Percentiles rank a stretch among this genome's conserved stretches.
phyloP scores from a whole-genome alignment of 2,797 vertebrate species.

The Masticophis lateralis region DNA sequence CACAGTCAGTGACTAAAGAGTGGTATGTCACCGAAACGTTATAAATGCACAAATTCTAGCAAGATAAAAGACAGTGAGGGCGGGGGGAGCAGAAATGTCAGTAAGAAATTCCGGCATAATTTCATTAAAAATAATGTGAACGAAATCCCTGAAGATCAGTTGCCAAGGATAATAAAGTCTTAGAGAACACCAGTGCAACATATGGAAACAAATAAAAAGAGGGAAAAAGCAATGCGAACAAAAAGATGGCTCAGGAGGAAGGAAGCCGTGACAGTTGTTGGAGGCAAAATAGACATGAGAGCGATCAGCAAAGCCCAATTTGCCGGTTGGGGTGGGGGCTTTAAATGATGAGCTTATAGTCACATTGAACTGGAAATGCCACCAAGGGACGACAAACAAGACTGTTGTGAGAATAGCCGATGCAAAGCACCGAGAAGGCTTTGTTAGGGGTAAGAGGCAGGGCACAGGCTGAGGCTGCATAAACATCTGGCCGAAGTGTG shows the following conservation, averaged over 20 bases:
- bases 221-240: not conserved
- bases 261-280: not conserved
- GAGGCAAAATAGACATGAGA: not conserved
- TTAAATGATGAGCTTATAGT: not conserved
- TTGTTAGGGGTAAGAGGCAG: not conserved
- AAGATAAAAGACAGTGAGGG: not conserved
- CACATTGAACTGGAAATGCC: not conserved
- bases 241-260: not conserved
- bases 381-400: slow-evolving; percentile 5
- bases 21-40: fast-evolving
- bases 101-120: slow-evolving; percentile 18
- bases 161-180: slow-evolving; percentile 57
- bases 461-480: not conserved
- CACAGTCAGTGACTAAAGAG: not conserved
- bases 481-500: not conserved
- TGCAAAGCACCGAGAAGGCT: not conserved
- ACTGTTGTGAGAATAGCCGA: not conserved
- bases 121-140: slow-evolving; percentile 44
- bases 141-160: slow-evolving; percentile 43
- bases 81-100: slow-evolving; percentile 8
- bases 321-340: fast-evolving
- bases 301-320: not conserved
- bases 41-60: fast-evolving
- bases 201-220: slow-evolving; percentile 41
- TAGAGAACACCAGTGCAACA: slow-evolving; percentile 23